These are phyloP conservation scores for Gracilinanus agilis DNA, from an alignment of 2,113 vertebrate genomes.

Conservation along the genomic window DNA sequence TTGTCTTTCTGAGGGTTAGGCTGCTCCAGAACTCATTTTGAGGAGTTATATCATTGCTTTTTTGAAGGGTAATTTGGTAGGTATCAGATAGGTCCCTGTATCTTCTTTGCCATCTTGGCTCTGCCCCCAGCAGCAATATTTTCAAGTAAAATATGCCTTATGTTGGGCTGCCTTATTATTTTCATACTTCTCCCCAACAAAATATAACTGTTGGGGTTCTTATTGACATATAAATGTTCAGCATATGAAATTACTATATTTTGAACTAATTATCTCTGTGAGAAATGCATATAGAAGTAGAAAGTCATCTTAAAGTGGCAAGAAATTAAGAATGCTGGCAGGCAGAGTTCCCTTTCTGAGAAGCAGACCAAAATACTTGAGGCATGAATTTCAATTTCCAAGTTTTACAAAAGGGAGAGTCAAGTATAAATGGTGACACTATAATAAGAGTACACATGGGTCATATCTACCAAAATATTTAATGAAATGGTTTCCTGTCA, in stretches of 20 bases:
- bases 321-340: slow-evolving; percentile 51
- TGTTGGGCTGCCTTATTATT: slow-evolving; percentile 15
- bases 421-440: slow-evolving; percentile 49
- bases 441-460: slow-evolving; percentile 2
- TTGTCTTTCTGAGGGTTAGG: no score
- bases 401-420: slow-evolving; percentile 45
- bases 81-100: no score
- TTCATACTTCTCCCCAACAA: slow-evolving; percentile 46
- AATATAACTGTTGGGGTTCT: neutral
- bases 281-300: slow-evolving; percentile 12
- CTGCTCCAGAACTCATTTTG: no score
- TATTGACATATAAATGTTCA: neutral
- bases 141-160: neutral
- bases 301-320: slow-evolving; percentile 41
- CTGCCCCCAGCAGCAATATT: neutral
- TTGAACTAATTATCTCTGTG: slow-evolving; percentile 31
- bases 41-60: no score
- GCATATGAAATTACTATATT: slow-evolving; percentile 12
- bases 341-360: slow-evolving; percentile 32
- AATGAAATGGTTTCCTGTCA: slow-evolving; percentile 48
- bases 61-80: no score
- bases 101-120: no score
- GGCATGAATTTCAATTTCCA: slow-evolving; percentile 59
- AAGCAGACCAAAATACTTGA: slow-evolving; percentile 16
- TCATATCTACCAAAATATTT: slow-evolving; percentile 23